Evolutionary conservation across 2,888 invertebrate species (phyloP), one percentile per base, ranked within the genome.

Genomic region (Tenthredo mesomela): DNA sequence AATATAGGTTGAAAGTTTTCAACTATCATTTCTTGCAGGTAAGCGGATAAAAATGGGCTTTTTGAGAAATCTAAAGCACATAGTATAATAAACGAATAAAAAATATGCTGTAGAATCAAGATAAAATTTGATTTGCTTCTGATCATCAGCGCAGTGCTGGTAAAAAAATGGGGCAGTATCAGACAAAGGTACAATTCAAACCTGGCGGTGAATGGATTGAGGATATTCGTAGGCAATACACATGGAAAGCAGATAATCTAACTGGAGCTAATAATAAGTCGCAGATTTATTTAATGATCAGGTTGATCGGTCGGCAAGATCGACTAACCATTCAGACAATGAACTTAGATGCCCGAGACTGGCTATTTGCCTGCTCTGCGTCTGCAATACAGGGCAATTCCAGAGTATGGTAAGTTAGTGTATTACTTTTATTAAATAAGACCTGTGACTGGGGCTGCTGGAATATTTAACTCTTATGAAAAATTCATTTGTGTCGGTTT

Each of bases 361-460:
- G 98, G 98, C 93, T 97, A 25, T 97, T 96, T 90, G 96, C 96
- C 21, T 98, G 97, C 90, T 94, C 95, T 84, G 96, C 96, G 0
- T 94, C 95, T 86, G 93, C 93, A 47, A 93, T 95, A 0, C 93
- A 94, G 88, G 93, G 93, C 33, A 91, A 94, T 15, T 94, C 95
- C 86, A 94, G 95, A 94, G 94, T 95, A 91, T 97, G 96, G 96
- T 96, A 93, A 93, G 93, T 91, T 77, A 43, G 50, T 61, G 70
- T 12, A 47, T 50, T 50, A 82, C 40, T 84, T 33, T 50, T 43
- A 67, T 50, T 58, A 58, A 82, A 47, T 29, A n/a, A 85, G n/a
- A 86, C 87, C 10, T 90, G 88, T 50, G 29, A 50, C n/a, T 33
- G 78, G 75, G 9, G 78, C 87, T 12, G 84, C 85, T 78, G 83